These are phyloP conservation scores for Caenorhabditis sp. DNA, from an alignment of 2,888 invertebrate species.

Conservation along the genomic window DNA sequence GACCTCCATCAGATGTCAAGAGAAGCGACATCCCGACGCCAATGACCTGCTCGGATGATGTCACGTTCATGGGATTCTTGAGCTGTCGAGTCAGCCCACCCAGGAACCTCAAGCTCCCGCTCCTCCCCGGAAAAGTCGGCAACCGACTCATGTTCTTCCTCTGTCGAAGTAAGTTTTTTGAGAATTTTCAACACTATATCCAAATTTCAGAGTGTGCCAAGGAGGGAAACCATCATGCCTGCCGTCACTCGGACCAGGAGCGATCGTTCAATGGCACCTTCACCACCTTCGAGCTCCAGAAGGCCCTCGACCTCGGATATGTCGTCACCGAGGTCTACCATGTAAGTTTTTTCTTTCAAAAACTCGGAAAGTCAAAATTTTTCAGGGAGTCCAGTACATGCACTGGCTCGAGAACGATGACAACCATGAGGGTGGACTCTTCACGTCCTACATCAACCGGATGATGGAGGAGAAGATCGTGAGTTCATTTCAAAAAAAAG, in stretches of 20 bases:
- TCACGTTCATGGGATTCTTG: background rate
- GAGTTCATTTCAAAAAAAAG: background rate
- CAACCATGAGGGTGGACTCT: slow-evolving; percentile 8
- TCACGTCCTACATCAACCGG: slow-evolving; percentile 24
- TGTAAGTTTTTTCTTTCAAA: slow-evolving; percentile 2
- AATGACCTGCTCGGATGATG: background rate
- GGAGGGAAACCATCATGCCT: background rate
- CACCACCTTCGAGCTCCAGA: slow-evolving; percentile 11
- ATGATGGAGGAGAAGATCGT: slow-evolving; percentile 27
- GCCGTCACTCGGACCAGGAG: background rate
- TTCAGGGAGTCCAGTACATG: slow-evolving; percentile 1
- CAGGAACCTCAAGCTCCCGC: background rate
- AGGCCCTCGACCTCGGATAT: slow-evolving; percentile 10
- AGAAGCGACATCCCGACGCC: background rate
- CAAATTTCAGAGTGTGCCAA: too few species aligned
- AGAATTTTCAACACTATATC: background rate
- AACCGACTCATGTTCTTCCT: slow-evolving; percentile 16
- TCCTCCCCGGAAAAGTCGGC: background rate
- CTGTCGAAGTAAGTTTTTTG: background rate
- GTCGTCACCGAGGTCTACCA: background rate
- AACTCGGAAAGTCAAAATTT: background rate
- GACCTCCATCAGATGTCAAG: background rate
- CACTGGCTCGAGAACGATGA: background rate
- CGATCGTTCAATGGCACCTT: slow-evolving; percentile 2
- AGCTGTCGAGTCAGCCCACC: background rate